A percentile compares a stretch with the other conserved stretches of the same genome.
Conservation (phyloP, 1,140 invertebrate genomes). For the Helicoverpa zea region DNA sequence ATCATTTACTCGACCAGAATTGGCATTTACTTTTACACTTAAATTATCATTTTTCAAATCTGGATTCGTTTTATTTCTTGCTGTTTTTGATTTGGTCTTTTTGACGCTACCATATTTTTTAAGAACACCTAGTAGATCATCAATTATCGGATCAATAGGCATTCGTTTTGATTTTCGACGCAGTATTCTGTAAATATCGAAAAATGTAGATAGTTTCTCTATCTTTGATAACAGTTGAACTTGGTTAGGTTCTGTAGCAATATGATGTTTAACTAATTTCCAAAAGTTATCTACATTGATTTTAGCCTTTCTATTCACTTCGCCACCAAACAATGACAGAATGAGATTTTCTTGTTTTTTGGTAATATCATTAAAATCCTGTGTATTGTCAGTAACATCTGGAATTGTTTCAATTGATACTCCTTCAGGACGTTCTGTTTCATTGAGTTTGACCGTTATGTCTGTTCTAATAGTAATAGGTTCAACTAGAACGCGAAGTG, state of each 20-base stretch:
- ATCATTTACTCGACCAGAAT: too few species aligned
- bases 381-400: not conserved
- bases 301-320: not conserved
- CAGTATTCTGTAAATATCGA: not conserved
- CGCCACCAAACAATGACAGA: not conserved
- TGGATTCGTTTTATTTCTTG: too few species aligned
- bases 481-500: not conserved
- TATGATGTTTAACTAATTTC: not conserved
- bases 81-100: too few species aligned
- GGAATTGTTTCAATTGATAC: too few species aligned
- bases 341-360: not conserved
- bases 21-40: too few species aligned
- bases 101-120: too few species aligned
- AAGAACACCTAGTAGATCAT: not conserved
- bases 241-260: not conserved
- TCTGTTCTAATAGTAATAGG: not conserved
- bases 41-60: too few species aligned
- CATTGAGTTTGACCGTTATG: not conserved
- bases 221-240: not conserved
- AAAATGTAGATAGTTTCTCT: not conserved
- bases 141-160: not conserved
- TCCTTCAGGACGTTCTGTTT: not conserved
- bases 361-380: not conserved
- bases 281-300: not conserved
- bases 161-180: not conserved